phyloP scores from a whole-genome alignment of 2,888 invertebrate genomes.

The Carcina quercana region DNA sequence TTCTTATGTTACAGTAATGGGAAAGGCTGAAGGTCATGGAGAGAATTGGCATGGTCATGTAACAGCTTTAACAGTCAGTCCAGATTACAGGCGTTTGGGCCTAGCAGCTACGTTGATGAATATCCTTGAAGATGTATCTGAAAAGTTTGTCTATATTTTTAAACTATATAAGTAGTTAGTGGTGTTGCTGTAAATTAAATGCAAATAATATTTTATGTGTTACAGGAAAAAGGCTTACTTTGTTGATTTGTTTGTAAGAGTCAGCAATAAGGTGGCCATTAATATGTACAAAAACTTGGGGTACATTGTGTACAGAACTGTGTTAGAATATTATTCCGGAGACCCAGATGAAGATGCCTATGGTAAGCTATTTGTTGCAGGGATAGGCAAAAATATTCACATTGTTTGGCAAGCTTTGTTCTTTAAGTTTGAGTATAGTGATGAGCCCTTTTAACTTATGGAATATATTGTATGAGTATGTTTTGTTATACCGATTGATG shows the following conservation, averaged over 20 bases:
- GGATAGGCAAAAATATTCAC: too few relatives aligned
- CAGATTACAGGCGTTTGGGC: constrained; percentile 93
- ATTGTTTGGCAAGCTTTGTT: too few relatives aligned
- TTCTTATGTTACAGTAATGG: constrained; percentile 86
- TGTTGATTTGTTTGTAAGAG: constrained; percentile 98
- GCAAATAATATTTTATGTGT: constrained; percentile 22
- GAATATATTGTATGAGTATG: too few relatives aligned
- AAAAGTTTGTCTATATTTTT: constrained; percentile 76
- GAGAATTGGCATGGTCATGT: constrained; percentile 99
- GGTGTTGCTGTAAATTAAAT: not conserved
- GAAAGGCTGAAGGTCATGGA: constrained; percentile 96
- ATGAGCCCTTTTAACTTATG: too few relatives aligned
- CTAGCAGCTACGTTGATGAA: constrained; percentile 95
- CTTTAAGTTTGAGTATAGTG: too few relatives aligned
- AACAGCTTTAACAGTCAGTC: constrained; percentile 97
- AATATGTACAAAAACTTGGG: constrained; percentile 98
- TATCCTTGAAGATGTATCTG: constrained; percentile 95
- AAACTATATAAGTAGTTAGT: not conserved
- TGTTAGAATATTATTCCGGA: constrained; percentile 98
- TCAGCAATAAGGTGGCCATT: constrained; percentile 97
- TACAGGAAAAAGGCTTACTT: constrained; percentile 96
- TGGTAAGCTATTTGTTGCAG: constrained; percentile 76
- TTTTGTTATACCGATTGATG: too few relatives aligned
- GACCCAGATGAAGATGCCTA: constrained; percentile 99
- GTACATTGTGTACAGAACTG: constrained; percentile 96